Base-by-base conservation (phyloP, 2,888 invertebrate species). In the Mechanitis messenoides region DNA sequence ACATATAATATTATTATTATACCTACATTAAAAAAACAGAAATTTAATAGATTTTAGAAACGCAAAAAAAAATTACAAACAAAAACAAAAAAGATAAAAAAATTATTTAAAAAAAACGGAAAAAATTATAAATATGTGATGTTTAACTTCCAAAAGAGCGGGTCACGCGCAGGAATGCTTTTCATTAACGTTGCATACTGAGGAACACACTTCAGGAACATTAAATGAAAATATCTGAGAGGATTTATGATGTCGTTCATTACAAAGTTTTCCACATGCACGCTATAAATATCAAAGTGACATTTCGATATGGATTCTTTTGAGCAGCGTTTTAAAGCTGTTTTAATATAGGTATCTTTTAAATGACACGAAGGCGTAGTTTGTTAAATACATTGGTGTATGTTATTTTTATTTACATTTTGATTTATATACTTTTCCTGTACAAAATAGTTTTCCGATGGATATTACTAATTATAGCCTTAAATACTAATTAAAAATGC, bases 181-280 rank as follows among this genome's bases (percentile, higher is more conserved):
- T 80, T 83, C 84, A 85, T 85, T 84, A 84, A 75, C 74, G 76
- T 76, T 72, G 69, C 81, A 78, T 81, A 79, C 79, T 80, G 72
- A 71, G 73, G 72, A 71, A 82, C 72, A 76, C 72, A 74, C 74
- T 68, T 76, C 73, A 84, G 20, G 20, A 20, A 85, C 78, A 81
- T 83, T 80, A 79, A 85, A 86, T 85, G 77, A 81, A 85, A 86
- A 85, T 84, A 80, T 81, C 82, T 82, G 70, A 66, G 73, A 72
- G 72, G 76, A 85, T 84, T 83, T 84, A 84, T 80, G 65, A 72
- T 56, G 69, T 71, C 77, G 76, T 84, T 83, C 75, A 83, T 82
- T 82, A 81, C 75, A 75, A 76, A 73, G 72, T 73, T 72, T 74
- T 71, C 63, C 66, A 55, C 53, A 20, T 35, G 60, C 62, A 64